Percentiles rank a stretch among this genome's conserved stretches.
Evolutionary conservation across 2,888 invertebrate species (phyloP).

Genomic region (Trachelus stipa): DNA sequence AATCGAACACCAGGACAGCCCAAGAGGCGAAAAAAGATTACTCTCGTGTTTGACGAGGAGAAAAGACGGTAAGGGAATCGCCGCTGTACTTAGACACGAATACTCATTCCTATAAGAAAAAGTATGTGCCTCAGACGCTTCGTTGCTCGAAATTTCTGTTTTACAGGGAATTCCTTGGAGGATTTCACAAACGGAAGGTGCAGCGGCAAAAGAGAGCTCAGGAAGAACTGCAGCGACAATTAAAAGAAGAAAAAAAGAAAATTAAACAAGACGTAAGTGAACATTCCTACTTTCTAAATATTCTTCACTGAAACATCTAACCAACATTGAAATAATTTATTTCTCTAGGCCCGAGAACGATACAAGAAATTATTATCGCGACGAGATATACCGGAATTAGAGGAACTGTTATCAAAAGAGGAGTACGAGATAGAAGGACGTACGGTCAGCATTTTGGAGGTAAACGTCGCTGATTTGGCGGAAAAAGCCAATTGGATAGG

Average conservation of each 20-base stretch:
- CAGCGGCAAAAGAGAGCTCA: slow-evolving; percentile 81
- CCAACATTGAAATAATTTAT: background rate
- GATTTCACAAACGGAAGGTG: slow-evolving; percentile 84
- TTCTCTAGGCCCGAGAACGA: slow-evolving; percentile 72
- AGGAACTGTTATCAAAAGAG: slow-evolving; percentile 73
- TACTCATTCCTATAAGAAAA: background rate
- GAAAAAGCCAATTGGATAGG: slow-evolving; percentile 80
- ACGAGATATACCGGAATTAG: slow-evolving; percentile 77
- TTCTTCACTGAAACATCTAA: background rate
- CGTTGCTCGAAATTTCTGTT: slow-evolving; percentile 10
- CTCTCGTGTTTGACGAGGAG: slow-evolving; percentile 72
- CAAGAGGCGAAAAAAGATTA: slow-evolving; percentile 68
- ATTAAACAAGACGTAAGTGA: slow-evolving; percentile 73
- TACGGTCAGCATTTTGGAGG: slow-evolving; percentile 81
- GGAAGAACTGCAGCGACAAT: slow-evolving; percentile 76
- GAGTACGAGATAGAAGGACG: slow-evolving; percentile 84
- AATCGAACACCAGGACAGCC: slow-evolving; percentile 47
- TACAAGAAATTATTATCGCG: slow-evolving; percentile 80
- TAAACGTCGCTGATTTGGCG: slow-evolving; percentile 78
- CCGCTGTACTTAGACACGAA: no score
- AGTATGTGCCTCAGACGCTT: slow-evolving; percentile 4
- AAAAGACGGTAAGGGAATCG: slow-evolving; percentile 70
- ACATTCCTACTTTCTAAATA: background rate
- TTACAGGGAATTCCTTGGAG: slow-evolving; percentile 82
- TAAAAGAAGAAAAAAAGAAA: slow-evolving; percentile 81